phyloP scores from a whole-genome alignment of 2,888 invertebrate genomes.

The Sinhomidia bicolor region DNA sequence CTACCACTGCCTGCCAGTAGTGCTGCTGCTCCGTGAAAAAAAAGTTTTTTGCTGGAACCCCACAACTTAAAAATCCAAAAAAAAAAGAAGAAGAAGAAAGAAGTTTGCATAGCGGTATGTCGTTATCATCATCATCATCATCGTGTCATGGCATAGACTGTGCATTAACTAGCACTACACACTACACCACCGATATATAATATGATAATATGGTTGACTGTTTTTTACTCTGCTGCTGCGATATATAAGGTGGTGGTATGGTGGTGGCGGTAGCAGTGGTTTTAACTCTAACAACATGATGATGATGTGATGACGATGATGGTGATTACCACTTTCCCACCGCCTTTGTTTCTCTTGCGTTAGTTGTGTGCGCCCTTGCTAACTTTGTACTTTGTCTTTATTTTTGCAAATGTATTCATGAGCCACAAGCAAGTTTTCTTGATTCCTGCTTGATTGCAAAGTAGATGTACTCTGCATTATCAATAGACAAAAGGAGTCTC shows the following conservation, averaged over 20 bases:
- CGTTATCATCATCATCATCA: constrained; percentile 15
- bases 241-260: no score
- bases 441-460: constrained; percentile 24
- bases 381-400: background rate
- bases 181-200: background rate
- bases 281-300: background rate
- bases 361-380: background rate
- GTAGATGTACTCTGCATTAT: background rate
- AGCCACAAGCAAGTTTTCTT: background rate
- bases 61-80: background rate
- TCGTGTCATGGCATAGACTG: background rate
- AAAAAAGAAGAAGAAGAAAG: background rate
- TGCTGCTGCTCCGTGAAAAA: background rate
- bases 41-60: constrained; percentile 45
- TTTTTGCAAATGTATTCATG: constrained; percentile 19
- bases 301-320: constrained; percentile 42
- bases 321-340: constrained; percentile 16
- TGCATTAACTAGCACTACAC: no score
- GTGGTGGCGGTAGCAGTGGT: background rate
- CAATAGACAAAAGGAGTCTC: background rate
- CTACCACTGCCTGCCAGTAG: no score
- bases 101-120: background rate
- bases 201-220: background rate
- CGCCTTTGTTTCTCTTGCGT: background rate
- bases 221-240: no score